phyloP scores from a whole-genome alignment of 2,888 invertebrate genomes.

The Acronicta alni region DNA sequence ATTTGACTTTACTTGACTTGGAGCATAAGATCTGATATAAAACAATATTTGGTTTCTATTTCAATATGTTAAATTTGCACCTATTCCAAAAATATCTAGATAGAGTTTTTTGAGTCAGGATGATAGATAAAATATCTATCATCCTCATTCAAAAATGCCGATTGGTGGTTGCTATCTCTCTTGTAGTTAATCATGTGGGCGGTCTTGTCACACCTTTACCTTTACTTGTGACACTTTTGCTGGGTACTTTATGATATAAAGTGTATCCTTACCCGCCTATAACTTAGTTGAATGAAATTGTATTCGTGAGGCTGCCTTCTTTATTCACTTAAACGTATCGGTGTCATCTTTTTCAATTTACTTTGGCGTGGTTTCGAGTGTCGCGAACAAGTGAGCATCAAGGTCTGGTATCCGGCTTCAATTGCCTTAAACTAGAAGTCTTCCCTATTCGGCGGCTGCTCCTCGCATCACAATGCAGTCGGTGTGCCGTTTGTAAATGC shows the following conservation, averaged over 20 bases:
- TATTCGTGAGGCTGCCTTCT: slow-evolving; percentile 58
- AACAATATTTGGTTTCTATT: slow-evolving; percentile 15
- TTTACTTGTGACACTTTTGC: slow-evolving; percentile 58
- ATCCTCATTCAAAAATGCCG: slow-evolving; percentile 54
- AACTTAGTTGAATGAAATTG: slow-evolving; percentile 42
- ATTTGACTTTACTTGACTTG: no score
- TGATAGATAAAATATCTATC: slow-evolving; percentile 50
- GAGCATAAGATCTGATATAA: no score
- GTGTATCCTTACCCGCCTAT: slow-evolving; percentile 61
- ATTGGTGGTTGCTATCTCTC: slow-evolving; percentile 56
- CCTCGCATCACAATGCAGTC: slow-evolving; percentile 80
- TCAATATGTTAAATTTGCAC: slow-evolving; percentile 39
- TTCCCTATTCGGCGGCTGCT: slow-evolving; percentile 54
- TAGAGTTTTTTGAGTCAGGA: no score
- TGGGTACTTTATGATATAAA: slow-evolving; percentile 32
- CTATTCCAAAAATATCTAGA: slow-evolving; percentile 46
- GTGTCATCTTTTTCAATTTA: slow-evolving; percentile 74
- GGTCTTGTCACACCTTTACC: slow-evolving; percentile 61
- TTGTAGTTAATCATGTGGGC: slow-evolving; percentile 62
- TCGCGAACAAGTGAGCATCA: slow-evolving; percentile 74
- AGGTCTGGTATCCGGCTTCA: slow-evolving; percentile 74
- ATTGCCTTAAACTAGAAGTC: slow-evolving; percentile 78
- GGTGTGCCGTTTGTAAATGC: slow-evolving; percentile 86
- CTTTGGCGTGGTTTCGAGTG: slow-evolving; percentile 70
- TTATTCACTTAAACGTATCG: slow-evolving; percentile 70